Base-by-base conservation (phyloP, 2,797 vertebrate species). In the Fistularia tabacaria region DNA sequence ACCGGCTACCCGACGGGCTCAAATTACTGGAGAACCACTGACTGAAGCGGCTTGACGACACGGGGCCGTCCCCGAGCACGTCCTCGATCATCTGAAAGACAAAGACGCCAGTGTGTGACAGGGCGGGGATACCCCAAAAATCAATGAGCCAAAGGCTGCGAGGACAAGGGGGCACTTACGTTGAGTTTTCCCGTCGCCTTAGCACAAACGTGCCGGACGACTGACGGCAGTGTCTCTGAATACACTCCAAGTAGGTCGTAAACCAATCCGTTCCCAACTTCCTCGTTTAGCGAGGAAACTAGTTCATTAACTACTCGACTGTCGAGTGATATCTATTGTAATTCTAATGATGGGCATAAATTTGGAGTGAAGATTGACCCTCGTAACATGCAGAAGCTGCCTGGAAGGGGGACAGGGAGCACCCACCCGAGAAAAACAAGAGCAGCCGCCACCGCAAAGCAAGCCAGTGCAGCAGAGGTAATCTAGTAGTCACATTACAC, bases 51-150 rank as follows among this genome's bases (percentile, higher is more conserved):
- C 96, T 98, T 39, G 94, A 92, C 7, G 94, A 93, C n/a, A 87
- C 87, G 0, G 96, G 92, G 1, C 96, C 95, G 79, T 99, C 97
- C 48, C 95, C 94, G 58, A 99, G 88, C 69, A 99, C 95, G 39
- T 98, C 96, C 81, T 99, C 96, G 41, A 99, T 98, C 95, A 99
- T 97, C 96, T 99, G 78, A 25, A 88, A 82, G 64, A 73, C 47
- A 75, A 14, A 82, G 58, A 58, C 10, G 37, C 54, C 13, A 1
- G 14, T 43, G 50, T 80, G 45, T 75, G 54, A 61, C 36, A 63
- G 50, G 10, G 41, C 9, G 49, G 62, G 9, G 38, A 46, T 7
- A 7, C 9, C 11, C 36, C 36, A 10, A 15, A 44, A 7, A 1
- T 14, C 65, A 14, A 56, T 42, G 8, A 53, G 67, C 38, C 45